These are phyloP conservation scores for Corythornis cristatus DNA, from an alignment of 2,113 vertebrate species.

Conservation along the genomic window DNA sequence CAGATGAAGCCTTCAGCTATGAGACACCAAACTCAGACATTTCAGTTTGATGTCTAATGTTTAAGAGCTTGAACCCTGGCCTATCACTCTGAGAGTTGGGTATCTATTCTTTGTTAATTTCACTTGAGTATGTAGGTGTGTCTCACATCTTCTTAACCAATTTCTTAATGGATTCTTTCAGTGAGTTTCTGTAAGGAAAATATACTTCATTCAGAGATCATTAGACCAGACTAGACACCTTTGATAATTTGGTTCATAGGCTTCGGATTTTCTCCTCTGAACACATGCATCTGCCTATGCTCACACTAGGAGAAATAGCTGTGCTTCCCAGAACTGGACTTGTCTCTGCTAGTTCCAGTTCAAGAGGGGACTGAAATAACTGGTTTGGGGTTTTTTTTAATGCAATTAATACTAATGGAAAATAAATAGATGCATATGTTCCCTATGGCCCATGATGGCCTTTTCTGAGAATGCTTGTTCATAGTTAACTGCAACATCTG, in stretches of 20 bases:
- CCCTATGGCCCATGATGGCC: neutral
- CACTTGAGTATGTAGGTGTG: neutral
- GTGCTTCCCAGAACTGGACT: neutral
- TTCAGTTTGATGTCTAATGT: neutral
- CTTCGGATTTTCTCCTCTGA: neutral
- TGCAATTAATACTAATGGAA: neutral
- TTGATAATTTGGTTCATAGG: neutral
- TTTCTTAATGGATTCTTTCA: neutral
- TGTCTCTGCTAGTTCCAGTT: neutral
- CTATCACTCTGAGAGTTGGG: neutral
- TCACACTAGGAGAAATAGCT: neutral
- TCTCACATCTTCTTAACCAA: neutral
- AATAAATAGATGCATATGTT: constrained; percentile 21
- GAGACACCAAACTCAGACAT: neutral
- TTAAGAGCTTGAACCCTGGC: neutral
- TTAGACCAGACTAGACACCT: neutral
- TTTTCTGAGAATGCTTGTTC: constrained; percentile 22
- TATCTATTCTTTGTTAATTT: neutral
- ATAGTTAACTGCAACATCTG: neutral
- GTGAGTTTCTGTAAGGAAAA: neutral
- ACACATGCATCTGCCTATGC: neutral
- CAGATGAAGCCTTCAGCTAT: neutral
- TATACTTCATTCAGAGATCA: neutral
- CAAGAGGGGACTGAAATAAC: neutral
- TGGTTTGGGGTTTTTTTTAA: neutral